These are phyloP conservation scores for Stenchaetothrips biformis DNA, from an alignment of 2,888 invertebrate genomes.

Conservation along the genomic window DNA sequence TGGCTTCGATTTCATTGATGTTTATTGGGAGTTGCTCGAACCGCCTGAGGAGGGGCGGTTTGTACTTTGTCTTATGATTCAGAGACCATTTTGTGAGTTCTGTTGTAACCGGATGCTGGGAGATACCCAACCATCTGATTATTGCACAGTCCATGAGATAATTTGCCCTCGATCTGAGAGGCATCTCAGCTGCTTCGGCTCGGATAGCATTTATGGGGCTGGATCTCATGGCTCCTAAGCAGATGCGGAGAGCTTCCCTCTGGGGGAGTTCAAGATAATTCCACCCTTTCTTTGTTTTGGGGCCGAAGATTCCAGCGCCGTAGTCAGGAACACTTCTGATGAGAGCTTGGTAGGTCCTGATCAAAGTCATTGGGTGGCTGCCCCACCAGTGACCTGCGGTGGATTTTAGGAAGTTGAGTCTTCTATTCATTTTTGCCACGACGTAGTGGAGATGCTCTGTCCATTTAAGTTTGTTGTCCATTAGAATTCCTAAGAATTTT, in stretches of 20 bases:
- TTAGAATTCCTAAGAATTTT: neutral
- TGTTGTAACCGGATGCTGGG: neutral
- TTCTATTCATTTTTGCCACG: neutral
- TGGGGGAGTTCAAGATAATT: constrained; percentile 17
- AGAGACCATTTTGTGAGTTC: neutral
- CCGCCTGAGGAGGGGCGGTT: neutral
- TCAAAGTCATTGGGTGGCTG: neutral
- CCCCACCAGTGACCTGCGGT: constrained; percentile 15
- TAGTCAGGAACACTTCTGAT: constrained; percentile 31
- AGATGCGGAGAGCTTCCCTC: constrained; percentile 14
- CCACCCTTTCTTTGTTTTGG: neutral
- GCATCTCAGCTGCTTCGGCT: constrained; percentile 28
- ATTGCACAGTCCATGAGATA: neutral
- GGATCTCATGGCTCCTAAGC: constrained; percentile 29
- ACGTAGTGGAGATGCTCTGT: neutral
- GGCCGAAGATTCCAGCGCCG: constrained; percentile 25
- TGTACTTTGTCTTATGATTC: neutral
- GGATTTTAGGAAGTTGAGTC: constrained; percentile 20
- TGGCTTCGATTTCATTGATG: neutral
- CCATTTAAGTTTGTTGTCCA: constrained; percentile 22
- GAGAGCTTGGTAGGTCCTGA: constrained; percentile 18
- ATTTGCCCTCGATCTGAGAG: neutral
- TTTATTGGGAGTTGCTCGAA: neutral
- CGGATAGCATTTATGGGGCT: constrained; percentile 22
- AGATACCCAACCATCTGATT: too few species aligned